Base-by-base conservation (phyloP, 30 jellyfish, hydroid and myxozoan species). In the Aurelia coerulea region DNA sequence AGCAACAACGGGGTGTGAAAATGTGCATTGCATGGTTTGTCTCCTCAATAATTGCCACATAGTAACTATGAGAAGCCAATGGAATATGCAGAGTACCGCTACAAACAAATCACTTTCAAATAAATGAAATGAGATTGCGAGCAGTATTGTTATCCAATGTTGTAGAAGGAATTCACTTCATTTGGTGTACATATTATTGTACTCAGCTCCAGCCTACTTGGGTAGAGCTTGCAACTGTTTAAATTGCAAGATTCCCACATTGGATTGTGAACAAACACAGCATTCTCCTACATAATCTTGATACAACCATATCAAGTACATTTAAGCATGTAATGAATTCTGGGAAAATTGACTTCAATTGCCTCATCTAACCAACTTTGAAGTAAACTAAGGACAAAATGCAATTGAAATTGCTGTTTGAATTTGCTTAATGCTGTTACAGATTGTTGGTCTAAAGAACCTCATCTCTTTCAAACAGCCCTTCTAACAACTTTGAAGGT, bases 11-110 rank as follows among this genome's bases (percentile, higher is more conserved):
- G 56, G 14, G 56, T 46, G 56, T 46, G 56, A 46, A 46, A 15
- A 53, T 91, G 94, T 92, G 81, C 74, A 60, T 89, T 92, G 98
- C 94, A 92, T 92, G 98, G 98, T 92, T 92, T 92, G 75, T 80
- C 98, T 92, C 91, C 97, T 80, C 90, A 62, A 62, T 87, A 63
- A 92, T 62, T 51, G 97, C 54, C 90, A 87, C 97, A 80, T 86
- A 92, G 97, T 87, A 88, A 83, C 98, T 92, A 82, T 65, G 87
- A 80, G 79, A 92, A 92, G 98, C 74, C 65, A 71, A 92, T 92
- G 98, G 98, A 92, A 92, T 92, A 92, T 92, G 94, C 98, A 92
- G 88, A 73, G 96, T 71, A 77, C 88, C 75, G 81, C 92, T 69
- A 32, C 92, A 71, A 83, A 83, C 92, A 62, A 76, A 62, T 58